A percentile compares a stretch with the other conserved stretches of the same genome.
Conservation (phyloP, 35 echinoderm and acorn worm species). For the Strongylocentrotus purpuratus region DNA sequence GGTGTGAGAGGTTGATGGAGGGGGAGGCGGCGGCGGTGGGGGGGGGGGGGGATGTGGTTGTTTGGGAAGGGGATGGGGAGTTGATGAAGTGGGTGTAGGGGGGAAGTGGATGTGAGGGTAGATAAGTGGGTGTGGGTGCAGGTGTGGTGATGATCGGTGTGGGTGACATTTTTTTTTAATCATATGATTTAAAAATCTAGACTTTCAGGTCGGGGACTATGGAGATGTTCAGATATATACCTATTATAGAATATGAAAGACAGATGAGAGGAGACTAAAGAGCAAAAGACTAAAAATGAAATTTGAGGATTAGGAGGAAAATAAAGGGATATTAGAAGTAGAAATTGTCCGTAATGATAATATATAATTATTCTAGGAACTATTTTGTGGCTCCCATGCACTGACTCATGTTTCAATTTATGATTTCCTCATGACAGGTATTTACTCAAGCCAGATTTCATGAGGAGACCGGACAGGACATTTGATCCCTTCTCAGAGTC, state of each 20-base stretch:
- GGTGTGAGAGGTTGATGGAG: not conserved
- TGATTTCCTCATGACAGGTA: constrained; percentile 52
- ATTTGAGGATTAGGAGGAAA: not conserved
- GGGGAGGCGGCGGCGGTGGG: not conserved
- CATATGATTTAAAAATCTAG: too few species aligned
- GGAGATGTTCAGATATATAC: too few species aligned
- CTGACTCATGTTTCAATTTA: not conserved
- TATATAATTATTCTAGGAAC: not conserved
- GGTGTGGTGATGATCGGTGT: not conserved
- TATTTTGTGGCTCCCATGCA: not conserved
- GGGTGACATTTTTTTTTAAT: not conserved
- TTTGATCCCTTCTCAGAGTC: constrained; percentile 99
- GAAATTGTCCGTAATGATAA: not conserved
- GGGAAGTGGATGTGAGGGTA: not conserved
- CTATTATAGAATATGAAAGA: not conserved
- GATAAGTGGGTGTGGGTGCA: too few species aligned
- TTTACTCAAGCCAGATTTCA: constrained; percentile 96
- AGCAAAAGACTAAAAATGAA: not conserved
- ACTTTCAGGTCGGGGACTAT: too few species aligned
- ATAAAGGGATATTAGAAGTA: not conserved
- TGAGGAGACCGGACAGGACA: constrained; percentile 96
- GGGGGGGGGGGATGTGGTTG: not conserved
- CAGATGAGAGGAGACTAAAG: too few species aligned
- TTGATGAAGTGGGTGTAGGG: not conserved
- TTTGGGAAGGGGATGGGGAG: not conserved